phyloP scores from a whole-genome alignment of 2,797 vertebrate genomes.

The Bufotes viridis region DNA sequence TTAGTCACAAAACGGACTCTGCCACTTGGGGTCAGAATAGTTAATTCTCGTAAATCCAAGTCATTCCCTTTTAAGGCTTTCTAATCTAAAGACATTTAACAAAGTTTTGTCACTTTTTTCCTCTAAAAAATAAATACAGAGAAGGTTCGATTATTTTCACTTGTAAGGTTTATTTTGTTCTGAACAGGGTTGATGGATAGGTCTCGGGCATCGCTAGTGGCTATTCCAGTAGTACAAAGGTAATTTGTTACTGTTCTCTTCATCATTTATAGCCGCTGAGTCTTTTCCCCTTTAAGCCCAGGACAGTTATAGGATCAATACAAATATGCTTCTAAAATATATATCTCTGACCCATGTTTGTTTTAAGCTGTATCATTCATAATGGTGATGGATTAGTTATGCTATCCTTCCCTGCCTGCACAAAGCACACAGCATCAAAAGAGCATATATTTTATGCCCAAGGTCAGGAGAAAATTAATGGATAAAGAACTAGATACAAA shows the following conservation, averaged over 20 bases:
- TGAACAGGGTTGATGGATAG: conserved; percentile 60
- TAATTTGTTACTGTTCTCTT: conserved; percentile 72
- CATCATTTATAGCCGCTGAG: conserved; percentile 72
- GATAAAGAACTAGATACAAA: conserved; percentile 87
- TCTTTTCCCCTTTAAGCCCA: conserved; percentile 73
- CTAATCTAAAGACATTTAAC: neutral
- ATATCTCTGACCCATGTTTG: conserved; percentile 81
- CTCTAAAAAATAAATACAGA: conserved; percentile 13
- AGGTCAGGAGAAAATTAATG: conserved; percentile 88
- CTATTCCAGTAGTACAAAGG: conserved; percentile 61
- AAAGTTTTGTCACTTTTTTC: neutral
- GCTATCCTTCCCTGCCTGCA: conserved; percentile 81
- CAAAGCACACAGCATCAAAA: conserved; percentile 77
- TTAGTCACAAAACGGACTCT: neutral
- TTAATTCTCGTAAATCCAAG: neutral
- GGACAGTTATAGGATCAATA: conserved; percentile 78
- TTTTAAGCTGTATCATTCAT: conserved; percentile 88
- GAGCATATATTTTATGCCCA: conserved; percentile 83
- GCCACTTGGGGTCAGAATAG: neutral
- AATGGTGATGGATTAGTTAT: conserved; percentile 88
- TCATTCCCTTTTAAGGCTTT: neutral
- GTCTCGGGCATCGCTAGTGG: conserved; percentile 67
- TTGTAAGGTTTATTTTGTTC: conserved; percentile 42
- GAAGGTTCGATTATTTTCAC: conserved; percentile 15
- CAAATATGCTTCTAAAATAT: conserved; percentile 79